phyloP scores from a whole-genome alignment of 2,888 invertebrate species.

The Drosophila incognita region DNA sequence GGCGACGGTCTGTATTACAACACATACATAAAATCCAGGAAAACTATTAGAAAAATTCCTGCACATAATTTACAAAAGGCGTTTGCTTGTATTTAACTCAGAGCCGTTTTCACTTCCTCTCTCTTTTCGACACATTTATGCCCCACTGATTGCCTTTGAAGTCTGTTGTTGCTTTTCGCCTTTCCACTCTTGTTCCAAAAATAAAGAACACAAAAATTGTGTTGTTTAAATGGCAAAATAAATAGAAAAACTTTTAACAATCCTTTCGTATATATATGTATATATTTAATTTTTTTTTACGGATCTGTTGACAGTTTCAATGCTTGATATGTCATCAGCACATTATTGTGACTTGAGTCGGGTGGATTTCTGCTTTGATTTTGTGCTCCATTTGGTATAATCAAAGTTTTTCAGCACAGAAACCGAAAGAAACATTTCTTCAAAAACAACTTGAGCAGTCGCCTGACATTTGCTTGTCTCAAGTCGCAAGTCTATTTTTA shows the following conservation, averaged over 20 bases:
- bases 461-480: slow-evolving; percentile 43
- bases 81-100: slow-evolving; percentile 21
- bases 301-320: slow-evolving; percentile 48
- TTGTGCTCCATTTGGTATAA: slow-evolving; percentile 78
- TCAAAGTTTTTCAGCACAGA: slow-evolving; percentile 63
- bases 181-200: slow-evolving; percentile 15
- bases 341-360: slow-evolving; percentile 63
- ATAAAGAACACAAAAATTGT: slow-evolving; percentile 13
- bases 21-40: slow-evolving; percentile 30
- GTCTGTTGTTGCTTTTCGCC: slow-evolving; percentile 26
- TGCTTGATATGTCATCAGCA: slow-evolving; percentile 60
- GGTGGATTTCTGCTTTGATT: slow-evolving; percentile 69
- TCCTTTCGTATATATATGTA: slow-evolving; percentile 46
- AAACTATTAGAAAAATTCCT: slow-evolving; percentile 74
- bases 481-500: slow-evolving; percentile 20
- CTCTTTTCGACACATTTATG: slow-evolving; percentile 18
- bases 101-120: background rate
- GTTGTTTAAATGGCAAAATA: slow-evolving; percentile 64
- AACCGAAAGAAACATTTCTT: slow-evolving; percentile 36
- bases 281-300: background rate
- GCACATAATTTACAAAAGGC: slow-evolving; percentile 57
- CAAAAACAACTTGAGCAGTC: slow-evolving; percentile 29
- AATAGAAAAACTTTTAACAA: slow-evolving; percentile 63
- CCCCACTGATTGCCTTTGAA: slow-evolving; percentile 54
- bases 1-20: background rate